Evolutionary conservation across 2,797 vertebrate species (phyloP), one percentile per base, ranked within the genome.

Genomic region (Dendrocincla fuliginosa): DNA sequence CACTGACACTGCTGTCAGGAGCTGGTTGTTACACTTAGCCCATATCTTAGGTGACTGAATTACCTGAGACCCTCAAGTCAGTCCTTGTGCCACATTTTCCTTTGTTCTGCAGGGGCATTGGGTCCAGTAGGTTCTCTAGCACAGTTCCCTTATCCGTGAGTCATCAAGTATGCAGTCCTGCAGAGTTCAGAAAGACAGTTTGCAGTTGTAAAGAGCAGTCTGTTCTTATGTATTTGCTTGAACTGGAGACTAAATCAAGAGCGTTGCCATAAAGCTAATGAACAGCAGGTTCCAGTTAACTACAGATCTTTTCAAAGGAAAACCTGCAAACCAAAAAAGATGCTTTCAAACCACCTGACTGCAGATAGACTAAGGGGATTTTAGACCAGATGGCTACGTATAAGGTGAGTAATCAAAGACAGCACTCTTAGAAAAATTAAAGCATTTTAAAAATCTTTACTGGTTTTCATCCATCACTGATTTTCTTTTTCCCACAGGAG

Each of bases 211-310:
- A 88, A 55, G 50, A 87, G 37, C 44, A 91, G 33, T 4, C 16
- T 60, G n/a, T 33, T 76, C 49, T 60, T 37, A 10, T 1, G 6
- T 23, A 47, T 50, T 95, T 76, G 33, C 33, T 78, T 59, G n/a
- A 53, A 55, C 10, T 93, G 81, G 63, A 84, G 44, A 69, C 33
- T 59, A 64, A 80, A 90, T 63, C 39, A 90, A 94, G 55, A 95
- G n/a, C 5, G 6, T 22, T 89, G n/a, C 33, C 68, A 57, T 57
- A 22, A 85, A 89, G 87, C 24, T 89, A 83, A 80, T 57, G 75
- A 87, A 17, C 82, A 83, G 37, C 46, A 80, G 46, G 16, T 84
- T 71, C 63, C 59, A 52, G 46, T 60, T 49, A 77, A 1, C 67
- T 70, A 60, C 52, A 84, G 32, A 53, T 47, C 19, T 85, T 93